phyloP scores from a whole-genome alignment of 2,113 vertebrate genomes.

The Holacanthus passer region DNA sequence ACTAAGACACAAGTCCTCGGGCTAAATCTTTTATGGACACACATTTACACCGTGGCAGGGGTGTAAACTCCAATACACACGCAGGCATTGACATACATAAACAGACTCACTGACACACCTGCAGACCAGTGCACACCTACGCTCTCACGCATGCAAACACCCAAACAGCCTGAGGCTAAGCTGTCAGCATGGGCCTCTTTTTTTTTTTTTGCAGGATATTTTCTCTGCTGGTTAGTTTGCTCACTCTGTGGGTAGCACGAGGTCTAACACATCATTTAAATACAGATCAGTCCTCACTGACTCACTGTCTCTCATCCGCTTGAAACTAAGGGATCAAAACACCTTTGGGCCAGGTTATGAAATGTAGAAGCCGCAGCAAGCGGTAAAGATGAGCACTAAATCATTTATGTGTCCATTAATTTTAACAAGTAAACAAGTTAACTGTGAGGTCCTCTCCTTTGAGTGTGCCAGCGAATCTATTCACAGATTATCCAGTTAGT shows the following conservation, averaged over 20 bases:
- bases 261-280: slow-evolving; percentile 63
- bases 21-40: slow-evolving; percentile 63
- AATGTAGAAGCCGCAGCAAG: slow-evolving; percentile 8
- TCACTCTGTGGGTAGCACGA: slow-evolving; percentile 44
- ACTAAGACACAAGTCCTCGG: slow-evolving; percentile 43
- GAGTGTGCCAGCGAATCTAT: neutral
- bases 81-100: slow-evolving; percentile 32
- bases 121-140: slow-evolving; percentile 26
- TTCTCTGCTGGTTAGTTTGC: slow-evolving; percentile 61
- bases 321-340: slow-evolving; percentile 41
- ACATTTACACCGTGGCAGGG: slow-evolving; percentile 49
- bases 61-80: slow-evolving; percentile 39
- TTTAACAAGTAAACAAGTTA: slow-evolving; percentile 3
- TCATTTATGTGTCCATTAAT: slow-evolving; percentile 7
- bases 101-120: slow-evolving; percentile 49
- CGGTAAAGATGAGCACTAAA: slow-evolving; percentile 19
- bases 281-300: slow-evolving; percentile 49
- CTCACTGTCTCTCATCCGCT: slow-evolving; percentile 37
- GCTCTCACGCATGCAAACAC: slow-evolving; percentile 45
- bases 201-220: slow-evolving; percentile 60
- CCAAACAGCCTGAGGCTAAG: slow-evolving; percentile 72
- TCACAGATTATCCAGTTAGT: slow-evolving; percentile 1
- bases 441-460: neutral
- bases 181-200: slow-evolving; percentile 64
- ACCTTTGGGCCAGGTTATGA: slow-evolving; percentile 19